Evolutionary conservation across 2,113 vertebrate species (phyloP).

Genomic region (Chionomys nivalis): DNA sequence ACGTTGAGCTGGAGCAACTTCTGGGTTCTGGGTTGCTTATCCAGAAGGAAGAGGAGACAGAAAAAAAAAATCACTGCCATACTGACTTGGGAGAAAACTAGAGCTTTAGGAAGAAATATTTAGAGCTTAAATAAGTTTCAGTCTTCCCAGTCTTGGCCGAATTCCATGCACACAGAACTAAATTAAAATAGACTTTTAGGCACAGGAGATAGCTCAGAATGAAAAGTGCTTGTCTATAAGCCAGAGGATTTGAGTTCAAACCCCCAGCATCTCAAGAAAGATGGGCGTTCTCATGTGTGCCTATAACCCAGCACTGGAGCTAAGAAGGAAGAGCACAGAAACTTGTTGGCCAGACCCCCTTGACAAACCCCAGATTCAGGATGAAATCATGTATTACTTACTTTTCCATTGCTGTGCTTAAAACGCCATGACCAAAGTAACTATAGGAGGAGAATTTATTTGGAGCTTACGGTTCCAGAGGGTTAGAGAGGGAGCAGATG

Average conservation of each 20-base stretch:
- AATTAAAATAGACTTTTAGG: conserved; percentile 39
- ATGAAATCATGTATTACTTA: neutral
- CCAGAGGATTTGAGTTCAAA: neutral
- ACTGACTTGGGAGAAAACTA: neutral
- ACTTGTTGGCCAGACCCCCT: neutral
- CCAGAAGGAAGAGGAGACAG: neutral
- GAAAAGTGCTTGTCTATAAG: neutral
- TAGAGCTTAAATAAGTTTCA: conserved; percentile 13
- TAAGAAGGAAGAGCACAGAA: neutral
- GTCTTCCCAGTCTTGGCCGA: neutral
- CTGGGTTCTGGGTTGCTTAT: neutral
- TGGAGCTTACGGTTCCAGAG: neutral
- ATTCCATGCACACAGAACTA: neutral
- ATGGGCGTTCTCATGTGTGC: too few relatives aligned
- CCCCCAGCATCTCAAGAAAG: neutral
- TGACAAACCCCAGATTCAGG: neutral
- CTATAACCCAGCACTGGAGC: neutral
- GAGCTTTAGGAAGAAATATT: conserved; percentile 39
- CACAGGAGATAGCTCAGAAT: neutral
- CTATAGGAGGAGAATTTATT: neutral
- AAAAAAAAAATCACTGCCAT: neutral
- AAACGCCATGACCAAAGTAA: neutral
- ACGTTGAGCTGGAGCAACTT: neutral
- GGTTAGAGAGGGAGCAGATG: neutral
- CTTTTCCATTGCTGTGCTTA: neutral